phyloP scores from a whole-genome alignment of 2,888 invertebrate species.

The Imbricaverruca yamaguchii region DNA sequence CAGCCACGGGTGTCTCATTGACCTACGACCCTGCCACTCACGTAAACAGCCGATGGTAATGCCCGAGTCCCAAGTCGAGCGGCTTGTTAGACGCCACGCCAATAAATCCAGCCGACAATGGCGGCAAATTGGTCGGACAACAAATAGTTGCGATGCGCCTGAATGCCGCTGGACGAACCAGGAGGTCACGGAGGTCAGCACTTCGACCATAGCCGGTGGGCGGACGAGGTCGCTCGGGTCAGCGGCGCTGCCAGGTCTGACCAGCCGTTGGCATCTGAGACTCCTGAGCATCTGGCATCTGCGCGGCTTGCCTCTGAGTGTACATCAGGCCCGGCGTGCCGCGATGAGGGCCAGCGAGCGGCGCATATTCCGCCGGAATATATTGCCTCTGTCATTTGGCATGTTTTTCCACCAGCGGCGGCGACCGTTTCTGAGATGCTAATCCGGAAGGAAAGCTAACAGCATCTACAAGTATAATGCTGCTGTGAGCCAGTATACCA shows the following conservation, averaged over 20 bases:
- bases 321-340: too few species aligned
- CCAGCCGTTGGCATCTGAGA: too few species aligned
- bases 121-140: background rate
- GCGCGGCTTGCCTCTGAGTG: too few species aligned
- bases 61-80: background rate
- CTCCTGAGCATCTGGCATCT: too few species aligned
- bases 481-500: background rate
- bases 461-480: slow-evolving; percentile 20
- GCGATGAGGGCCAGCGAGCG: background rate
- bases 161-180: background rate
- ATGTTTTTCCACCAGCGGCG: background rate
- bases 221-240: too few species aligned
- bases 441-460: slow-evolving; percentile 8
- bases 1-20: background rate
- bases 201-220: too few species aligned
- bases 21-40: background rate
- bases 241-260: too few species aligned
- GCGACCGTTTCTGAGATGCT: background rate
- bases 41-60: background rate
- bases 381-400: background rate
- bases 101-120: background rate
- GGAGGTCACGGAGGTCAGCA: background rate
- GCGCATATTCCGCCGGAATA: background rate
- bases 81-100: background rate
- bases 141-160: background rate